phyloP scores from a whole-genome alignment of 2,888 invertebrate species.

The Drosophila rubida region DNA sequence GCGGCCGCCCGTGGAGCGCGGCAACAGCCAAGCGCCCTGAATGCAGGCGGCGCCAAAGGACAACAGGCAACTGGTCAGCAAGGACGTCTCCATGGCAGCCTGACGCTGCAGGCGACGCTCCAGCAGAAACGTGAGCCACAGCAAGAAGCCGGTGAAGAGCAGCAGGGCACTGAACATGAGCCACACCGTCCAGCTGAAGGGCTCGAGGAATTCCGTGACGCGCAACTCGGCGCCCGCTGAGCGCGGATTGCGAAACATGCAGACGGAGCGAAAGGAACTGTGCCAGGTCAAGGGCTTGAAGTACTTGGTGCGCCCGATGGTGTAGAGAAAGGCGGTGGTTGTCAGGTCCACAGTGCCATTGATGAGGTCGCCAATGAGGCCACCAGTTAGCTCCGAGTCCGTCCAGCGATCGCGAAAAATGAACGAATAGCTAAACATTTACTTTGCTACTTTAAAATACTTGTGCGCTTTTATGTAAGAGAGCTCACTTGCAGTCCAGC shows the following conservation, averaged over 20 bases:
- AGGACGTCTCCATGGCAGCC: slow-evolving; percentile 65
- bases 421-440: slow-evolving; percentile 57
- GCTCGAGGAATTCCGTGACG: slow-evolving; percentile 86
- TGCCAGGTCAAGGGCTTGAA: slow-evolving; percentile 55
- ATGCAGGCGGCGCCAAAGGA: slow-evolving; percentile 86
- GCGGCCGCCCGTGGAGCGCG: slow-evolving; percentile 85
- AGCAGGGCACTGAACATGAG: slow-evolving; percentile 84
- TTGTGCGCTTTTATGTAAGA: not conserved
- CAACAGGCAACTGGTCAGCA: slow-evolving; percentile 81
- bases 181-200: slow-evolving; percentile 87
- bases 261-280: slow-evolving; percentile 82
- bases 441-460: too few species aligned
- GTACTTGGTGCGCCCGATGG: slow-evolving; percentile 51
- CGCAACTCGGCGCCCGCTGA: slow-evolving; percentile 85
- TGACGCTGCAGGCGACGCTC: slow-evolving; percentile 50
- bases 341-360: slow-evolving; percentile 68
- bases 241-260: slow-evolving; percentile 87
- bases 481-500: slow-evolving; percentile 74
- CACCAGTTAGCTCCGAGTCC: slow-evolving; percentile 68
- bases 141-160: slow-evolving; percentile 76
- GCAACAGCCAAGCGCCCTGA: slow-evolving; percentile 85
- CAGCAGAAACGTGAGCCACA: slow-evolving; percentile 82
- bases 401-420: slow-evolving; percentile 72
- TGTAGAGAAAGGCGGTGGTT: slow-evolving; percentile 51
- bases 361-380: slow-evolving; percentile 71